Percentiles rank a stretch among this genome's conserved stretches.
These are phyloP conservation scores for Urocynchramus pylzowi DNA, from an alignment of 2,113 vertebrate genomes.

Conservation along the genomic window DNA sequence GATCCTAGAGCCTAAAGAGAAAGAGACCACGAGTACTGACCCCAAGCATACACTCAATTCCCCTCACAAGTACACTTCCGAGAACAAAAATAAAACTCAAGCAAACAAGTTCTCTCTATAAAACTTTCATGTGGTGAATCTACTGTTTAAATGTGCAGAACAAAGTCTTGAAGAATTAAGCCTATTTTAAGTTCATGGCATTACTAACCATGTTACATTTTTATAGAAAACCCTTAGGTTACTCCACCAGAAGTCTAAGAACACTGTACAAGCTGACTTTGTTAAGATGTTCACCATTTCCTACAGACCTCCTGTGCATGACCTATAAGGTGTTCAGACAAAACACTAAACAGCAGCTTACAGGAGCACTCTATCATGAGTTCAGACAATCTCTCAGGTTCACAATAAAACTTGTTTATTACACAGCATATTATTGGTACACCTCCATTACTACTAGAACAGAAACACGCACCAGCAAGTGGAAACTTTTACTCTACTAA, in stretches of 20 bases:
- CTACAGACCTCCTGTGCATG: background rate
- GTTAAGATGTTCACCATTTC: background rate
- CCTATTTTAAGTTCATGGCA: background rate
- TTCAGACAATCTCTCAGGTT: background rate
- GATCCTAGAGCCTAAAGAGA: background rate
- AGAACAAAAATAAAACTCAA: background rate
- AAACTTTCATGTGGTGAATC: background rate
- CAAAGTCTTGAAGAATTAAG: background rate
- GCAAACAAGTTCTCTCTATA: background rate
- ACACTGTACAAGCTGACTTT: background rate
- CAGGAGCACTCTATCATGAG: background rate
- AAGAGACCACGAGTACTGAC: background rate
- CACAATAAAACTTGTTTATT: background rate
- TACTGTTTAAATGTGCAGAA: background rate
- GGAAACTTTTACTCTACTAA: background rate
- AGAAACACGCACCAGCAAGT: rapidly evolving
- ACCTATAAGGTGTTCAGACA: background rate
- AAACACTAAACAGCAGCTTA: background rate
- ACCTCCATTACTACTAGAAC: background rate
- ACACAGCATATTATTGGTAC: background rate
- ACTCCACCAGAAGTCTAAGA: background rate
- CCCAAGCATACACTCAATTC: background rate
- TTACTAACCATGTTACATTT: background rate
- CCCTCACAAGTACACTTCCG: background rate
- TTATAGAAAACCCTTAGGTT: background rate